Conservation (phyloP, 92 coral and sea anemone species). For the Umimayanthus chanpuru region DNA sequence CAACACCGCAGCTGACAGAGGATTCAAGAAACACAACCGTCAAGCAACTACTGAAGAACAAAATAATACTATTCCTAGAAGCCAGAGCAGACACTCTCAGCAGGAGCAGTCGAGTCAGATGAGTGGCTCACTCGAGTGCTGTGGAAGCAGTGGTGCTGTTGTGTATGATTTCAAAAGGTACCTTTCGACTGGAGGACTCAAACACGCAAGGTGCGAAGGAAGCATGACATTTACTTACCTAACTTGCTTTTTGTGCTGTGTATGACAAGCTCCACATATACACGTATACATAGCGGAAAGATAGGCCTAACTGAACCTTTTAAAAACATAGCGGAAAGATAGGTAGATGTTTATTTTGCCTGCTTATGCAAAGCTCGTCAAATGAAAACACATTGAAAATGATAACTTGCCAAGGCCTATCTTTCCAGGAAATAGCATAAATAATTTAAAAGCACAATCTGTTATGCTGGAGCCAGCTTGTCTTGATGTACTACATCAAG, state of each 20-base stretch:
- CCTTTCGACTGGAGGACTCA: conserved; percentile 4
- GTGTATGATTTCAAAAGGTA: conserved; percentile 37
- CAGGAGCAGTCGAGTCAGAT: background rate
- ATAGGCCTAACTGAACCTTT: no score
- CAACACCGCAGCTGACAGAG: background rate
- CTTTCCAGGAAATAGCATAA: no score
- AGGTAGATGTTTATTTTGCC: no score
- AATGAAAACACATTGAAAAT: no score
- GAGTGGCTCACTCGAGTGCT: conserved; percentile 3
- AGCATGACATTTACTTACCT: no score
- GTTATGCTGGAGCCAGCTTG: conserved; percentile 78
- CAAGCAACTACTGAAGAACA: conserved; percentile 5
- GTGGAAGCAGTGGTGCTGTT: conserved; percentile 1
- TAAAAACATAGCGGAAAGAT: no score
- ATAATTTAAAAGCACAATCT: conserved; percentile 62
- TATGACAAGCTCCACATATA: no score
- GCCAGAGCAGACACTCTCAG: background rate
- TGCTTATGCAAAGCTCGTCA: no score
- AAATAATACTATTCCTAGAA: background rate
- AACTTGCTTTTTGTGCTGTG: no score
- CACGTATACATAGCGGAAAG: no score
- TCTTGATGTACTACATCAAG: conserved; percentile 64
- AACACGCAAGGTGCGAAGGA: conserved; percentile 13
- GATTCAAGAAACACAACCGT: background rate
- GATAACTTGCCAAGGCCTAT: no score